Base-by-base conservation (phyloP, 2,113 vertebrate species). In the Bubo bubo region DNA sequence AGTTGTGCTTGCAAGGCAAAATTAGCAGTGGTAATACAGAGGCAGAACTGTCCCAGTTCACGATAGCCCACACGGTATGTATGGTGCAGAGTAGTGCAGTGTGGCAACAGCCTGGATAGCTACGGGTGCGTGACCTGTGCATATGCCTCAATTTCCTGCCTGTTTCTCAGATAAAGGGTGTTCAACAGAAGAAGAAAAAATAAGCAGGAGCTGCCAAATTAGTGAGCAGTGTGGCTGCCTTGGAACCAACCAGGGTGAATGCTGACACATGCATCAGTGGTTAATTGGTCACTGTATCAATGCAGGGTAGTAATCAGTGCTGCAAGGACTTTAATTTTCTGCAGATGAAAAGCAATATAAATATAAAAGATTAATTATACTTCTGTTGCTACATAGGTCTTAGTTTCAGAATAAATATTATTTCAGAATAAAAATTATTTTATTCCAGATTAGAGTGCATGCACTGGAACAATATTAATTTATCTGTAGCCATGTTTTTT, bases 301-400 rank as follows among this genome's bases (percentile, higher is more conserved):
- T 60, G 83, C 60, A 72, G 27, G 17, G 14, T 74, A 72, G 47
- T 86, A 83, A 89, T 83, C 90, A 81, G 21, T 50, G 63, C 34
- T 63, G 52, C 41, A 79, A 79, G 41, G 77, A 34, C 63, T 94
- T 86, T 73, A 10, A 41, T 88, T 95, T 92, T 91, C 76, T 64
- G 17, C 43, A 55, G 41, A 71, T 50, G 34, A 71, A 67, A 86
- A 84, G 16, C 22, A 67, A 49, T 84, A 24, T 35, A 77, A 55
- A 59, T 59, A 17, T 21, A 75, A 90, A 84, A 74, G 20, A n/a
- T 56, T 60, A 85, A 85, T 90, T 90, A 45, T 20, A 23, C n/a
- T 66, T 73, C 49, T 45, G 41, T 92, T 71, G 26, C 34, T 87
- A 39, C 8, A 2, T 49, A 60, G 43, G 16, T 72, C 58, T 82